A percentile compares a stretch with the other conserved stretches of the same genome.
Evolutionary conservation across 2,113 vertebrate genomes (phyloP).

Genomic region (Pteronura brasiliensis): DNA sequence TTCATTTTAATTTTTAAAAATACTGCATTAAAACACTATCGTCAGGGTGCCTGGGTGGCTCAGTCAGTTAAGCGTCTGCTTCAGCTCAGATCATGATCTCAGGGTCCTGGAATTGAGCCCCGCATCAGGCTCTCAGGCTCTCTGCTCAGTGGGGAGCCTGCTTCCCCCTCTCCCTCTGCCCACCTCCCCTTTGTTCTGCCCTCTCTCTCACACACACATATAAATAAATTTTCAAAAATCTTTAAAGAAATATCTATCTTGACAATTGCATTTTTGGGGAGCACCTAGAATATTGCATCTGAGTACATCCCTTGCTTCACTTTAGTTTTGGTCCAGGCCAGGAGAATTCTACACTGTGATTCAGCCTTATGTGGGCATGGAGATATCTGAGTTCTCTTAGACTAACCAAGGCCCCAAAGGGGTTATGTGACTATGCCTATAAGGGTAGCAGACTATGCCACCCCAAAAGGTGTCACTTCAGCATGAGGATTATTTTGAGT

Average conservation of each 20-base stretch:
- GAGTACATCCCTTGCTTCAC: too few relatives aligned
- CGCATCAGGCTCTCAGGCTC: rapidly evolving
- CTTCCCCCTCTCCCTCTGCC: too few relatives aligned
- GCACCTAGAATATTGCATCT: not conserved
- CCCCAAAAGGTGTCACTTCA: not conserved
- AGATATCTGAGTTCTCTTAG: not conserved
- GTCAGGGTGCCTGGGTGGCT: not conserved
- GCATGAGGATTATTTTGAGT: not conserved
- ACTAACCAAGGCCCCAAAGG: not conserved
- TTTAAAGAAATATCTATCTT: not conserved
- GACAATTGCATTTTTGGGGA: not conserved
- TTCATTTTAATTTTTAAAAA: constrained; percentile 5
- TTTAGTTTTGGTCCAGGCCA: not conserved
- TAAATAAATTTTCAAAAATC: too few relatives aligned
- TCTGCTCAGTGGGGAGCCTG: too few relatives aligned
- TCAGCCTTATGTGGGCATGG: not conserved
- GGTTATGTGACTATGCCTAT: not conserved
- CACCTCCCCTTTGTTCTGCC: too few relatives aligned
- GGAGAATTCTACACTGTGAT: not conserved
- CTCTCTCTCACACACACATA: too few relatives aligned
- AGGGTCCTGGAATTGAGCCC: too few relatives aligned
- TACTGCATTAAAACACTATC: not conserved
- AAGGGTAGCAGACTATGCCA: not conserved
- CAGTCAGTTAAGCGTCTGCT: not conserved
- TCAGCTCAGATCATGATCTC: not conserved